Evolutionary conservation across 1,140 invertebrate species (phyloP).

Genomic region (Bathynomus jamesi): DNA sequence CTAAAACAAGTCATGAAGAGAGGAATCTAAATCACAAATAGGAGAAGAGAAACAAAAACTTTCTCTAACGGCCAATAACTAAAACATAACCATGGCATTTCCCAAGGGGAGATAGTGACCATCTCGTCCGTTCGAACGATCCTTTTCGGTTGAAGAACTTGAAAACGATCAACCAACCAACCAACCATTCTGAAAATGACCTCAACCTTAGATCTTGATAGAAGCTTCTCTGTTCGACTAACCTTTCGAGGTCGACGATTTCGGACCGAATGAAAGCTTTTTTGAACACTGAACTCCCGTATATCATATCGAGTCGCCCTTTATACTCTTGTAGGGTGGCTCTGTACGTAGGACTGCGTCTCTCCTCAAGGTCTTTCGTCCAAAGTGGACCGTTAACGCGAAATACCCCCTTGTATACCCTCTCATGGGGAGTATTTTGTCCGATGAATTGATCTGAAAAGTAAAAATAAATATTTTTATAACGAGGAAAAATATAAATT

Average conservation of each 20-base stretch:
- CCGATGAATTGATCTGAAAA: not conserved
- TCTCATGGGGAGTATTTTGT: not conserved
- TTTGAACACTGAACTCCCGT: conserved; percentile 13
- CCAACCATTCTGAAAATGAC: too few species aligned
- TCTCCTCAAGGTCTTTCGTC: conserved; percentile 3
- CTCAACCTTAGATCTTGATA: too few species aligned
- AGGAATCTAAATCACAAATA: too few species aligned
- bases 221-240: too few species aligned
- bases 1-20: too few species aligned
- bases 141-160: too few species aligned
- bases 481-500: not conserved
- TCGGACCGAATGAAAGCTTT: conserved; percentile 7
- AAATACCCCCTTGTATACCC: not conserved
- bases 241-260: conserved; percentile 16
- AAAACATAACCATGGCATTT: too few species aligned
- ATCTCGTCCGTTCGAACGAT: too few species aligned
- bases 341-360: not conserved
- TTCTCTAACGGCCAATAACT: too few species aligned
- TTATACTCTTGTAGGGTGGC: conserved; percentile 10
- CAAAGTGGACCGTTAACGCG: not conserved
- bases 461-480: not conserved
- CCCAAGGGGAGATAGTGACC: too few species aligned
- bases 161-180: too few species aligned
- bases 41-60: too few species aligned
- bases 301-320: conserved; percentile 10